phyloP scores from a whole-genome alignment of 2,888 invertebrate genomes.

The Machimus atricapillus region DNA sequence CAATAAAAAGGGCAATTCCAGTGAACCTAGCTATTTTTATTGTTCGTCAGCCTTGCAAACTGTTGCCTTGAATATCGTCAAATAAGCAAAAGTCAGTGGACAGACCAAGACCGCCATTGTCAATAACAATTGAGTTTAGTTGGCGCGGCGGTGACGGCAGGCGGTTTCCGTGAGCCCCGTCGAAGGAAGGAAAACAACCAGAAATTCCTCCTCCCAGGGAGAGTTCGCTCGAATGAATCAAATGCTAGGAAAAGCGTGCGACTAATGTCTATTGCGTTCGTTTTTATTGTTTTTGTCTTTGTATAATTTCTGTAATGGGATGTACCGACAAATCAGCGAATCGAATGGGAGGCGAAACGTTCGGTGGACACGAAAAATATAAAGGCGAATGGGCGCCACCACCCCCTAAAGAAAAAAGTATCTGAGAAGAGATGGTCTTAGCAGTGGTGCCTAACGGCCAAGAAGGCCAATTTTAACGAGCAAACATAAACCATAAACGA shows the following conservation, averaged over 20 bases:
- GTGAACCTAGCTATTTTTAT: constrained; percentile 8
- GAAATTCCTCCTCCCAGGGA: not conserved
- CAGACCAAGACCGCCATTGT: not conserved
- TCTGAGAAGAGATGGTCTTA: not conserved
- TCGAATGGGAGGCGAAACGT: constrained; percentile 8
- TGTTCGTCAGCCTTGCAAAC: constrained; percentile 3
- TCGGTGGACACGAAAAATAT: not conserved
- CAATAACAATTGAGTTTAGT: constrained; percentile 8
- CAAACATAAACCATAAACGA: constrained; percentile 25
- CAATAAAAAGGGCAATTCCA: not conserved
- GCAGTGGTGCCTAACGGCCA: constrained; percentile 7
- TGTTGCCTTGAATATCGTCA: constrained; percentile 4
- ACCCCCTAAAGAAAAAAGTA: not conserved
- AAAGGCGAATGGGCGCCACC: not conserved
- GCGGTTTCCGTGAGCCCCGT: not conserved
- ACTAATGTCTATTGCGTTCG: constrained; percentile 39
- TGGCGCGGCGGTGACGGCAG: constrained; percentile 2
- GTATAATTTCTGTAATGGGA: constrained; percentile 24
- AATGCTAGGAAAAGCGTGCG: constrained; percentile 32
- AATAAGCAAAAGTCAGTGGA: not conserved
- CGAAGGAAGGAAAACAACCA: not conserved
- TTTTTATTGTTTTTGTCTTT: constrained; percentile 28
- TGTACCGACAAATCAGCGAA: constrained; percentile 2
- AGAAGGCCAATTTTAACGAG: constrained; percentile 28
- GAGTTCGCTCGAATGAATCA: constrained; percentile 16